Percentiles rank a stretch among this genome's conserved stretches.
Evolutionary conservation across 2,888 invertebrate genomes (phyloP).

Genomic region (Chrysotoxum bicinctum): DNA sequence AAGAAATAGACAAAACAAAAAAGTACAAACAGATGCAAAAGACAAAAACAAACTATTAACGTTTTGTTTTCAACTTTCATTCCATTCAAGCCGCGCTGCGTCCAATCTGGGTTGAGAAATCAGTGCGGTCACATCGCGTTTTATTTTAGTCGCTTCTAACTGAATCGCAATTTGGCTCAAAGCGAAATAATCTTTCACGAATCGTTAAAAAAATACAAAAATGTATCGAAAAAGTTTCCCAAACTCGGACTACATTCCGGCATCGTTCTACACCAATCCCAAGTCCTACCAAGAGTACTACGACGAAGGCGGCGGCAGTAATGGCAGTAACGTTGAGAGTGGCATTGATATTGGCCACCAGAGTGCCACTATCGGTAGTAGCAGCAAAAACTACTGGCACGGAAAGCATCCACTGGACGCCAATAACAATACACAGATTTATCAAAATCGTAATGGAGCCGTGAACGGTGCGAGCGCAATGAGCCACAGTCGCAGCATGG

Average conservation of each 20-base stretch:
- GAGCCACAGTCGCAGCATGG: conserved; percentile 64
- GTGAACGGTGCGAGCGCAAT: conserved; percentile 41
- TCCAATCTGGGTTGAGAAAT: conserved; percentile 69
- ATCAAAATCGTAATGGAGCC: conserved; percentile 61
- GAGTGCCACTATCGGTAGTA: conserved; percentile 34
- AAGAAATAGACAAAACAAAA: conserved; percentile 17
- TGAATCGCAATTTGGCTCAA: not conserved
- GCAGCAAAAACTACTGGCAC: conserved; percentile 60
- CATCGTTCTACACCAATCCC: conserved; percentile 52
- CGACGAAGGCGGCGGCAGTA: conserved; percentile 53
- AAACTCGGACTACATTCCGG: conserved; percentile 59
- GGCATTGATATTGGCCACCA: conserved; percentile 34
- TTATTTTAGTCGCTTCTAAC: not conserved
- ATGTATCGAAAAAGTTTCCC: conserved; percentile 67
- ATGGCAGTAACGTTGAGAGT: conserved; percentile 30
- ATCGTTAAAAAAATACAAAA: not conserved
- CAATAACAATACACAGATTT: conserved; percentile 68
- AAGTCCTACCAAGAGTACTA: conserved; percentile 50
- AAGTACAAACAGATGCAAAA: not conserved
- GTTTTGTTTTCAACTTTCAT: conserved; percentile 51
- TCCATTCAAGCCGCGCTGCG: conserved; percentile 40
- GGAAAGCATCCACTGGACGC: conserved; percentile 62
- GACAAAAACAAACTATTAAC: conserved; percentile 8
- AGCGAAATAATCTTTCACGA: not conserved
- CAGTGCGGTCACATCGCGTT: conserved; percentile 65